Evolutionary conservation across 1,140 invertebrate species (phyloP).

Genomic region (Triops longicaudatus): DNA sequence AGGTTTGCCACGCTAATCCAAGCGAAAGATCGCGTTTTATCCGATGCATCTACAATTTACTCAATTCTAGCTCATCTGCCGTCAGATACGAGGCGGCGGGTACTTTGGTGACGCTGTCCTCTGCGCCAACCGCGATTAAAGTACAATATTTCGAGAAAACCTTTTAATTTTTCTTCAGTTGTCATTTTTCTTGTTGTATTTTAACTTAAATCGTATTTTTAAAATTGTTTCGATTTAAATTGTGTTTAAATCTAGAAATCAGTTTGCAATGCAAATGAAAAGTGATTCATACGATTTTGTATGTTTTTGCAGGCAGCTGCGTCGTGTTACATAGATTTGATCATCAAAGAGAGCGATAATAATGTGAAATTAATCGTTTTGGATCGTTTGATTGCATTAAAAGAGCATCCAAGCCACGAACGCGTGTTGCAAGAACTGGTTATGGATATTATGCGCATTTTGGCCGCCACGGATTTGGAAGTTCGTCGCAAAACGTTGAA

Average conservation of each 20-base stretch:
- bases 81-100: slow-evolving; percentile 98
- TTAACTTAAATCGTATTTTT: too few species aligned
- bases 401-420: slow-evolving; percentile 76
- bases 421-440: slow-evolving; percentile 89
- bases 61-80: slow-evolving; percentile 92
- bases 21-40: slow-evolving; percentile 92
- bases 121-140: slow-evolving; percentile 92
- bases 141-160: too few species aligned
- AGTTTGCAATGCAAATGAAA: too few species aligned
- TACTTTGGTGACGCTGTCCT: slow-evolving; percentile 97
- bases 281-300: too few species aligned
- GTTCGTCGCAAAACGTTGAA: slow-evolving; percentile 80
- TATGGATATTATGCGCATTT: slow-evolving; percentile 94
- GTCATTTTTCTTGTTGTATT: too few species aligned
- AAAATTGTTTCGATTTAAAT: too few species aligned
- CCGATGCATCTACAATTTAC: slow-evolving; percentile 92
- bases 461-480: slow-evolving; percentile 90
- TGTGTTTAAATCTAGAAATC: too few species aligned
- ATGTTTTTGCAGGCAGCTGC: slow-evolving; percentile 65
- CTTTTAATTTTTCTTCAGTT: too few species aligned
- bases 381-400: slow-evolving; percentile 83
- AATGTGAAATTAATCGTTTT: slow-evolving; percentile 99
- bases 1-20: slow-evolving; percentile 96
- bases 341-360: slow-evolving; percentile 98
- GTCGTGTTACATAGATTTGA: slow-evolving; percentile 94